Evolutionary conservation across 2,888 invertebrate species (phyloP).

Genomic region (Drosophila conformis): DNA sequence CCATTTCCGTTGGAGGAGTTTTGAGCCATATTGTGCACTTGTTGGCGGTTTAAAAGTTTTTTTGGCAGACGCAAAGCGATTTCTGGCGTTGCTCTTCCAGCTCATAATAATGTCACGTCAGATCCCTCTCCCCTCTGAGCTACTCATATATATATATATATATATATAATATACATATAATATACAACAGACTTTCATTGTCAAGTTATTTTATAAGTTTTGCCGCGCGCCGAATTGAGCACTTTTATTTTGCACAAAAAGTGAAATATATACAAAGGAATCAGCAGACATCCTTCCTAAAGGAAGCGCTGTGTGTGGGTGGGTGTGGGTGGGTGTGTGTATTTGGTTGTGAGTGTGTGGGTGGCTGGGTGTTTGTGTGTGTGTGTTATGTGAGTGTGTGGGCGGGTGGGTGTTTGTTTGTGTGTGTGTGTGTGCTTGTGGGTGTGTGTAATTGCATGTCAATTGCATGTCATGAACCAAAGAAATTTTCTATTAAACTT

Average conservation of each 20-base stretch:
- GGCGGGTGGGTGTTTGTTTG: background rate
- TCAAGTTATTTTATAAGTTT: conserved; percentile 76
- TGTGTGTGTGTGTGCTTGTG: background rate
- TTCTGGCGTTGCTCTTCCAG: conserved; percentile 58
- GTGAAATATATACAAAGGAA: conserved; percentile 1
- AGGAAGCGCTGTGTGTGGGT: background rate
- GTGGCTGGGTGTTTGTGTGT: background rate
- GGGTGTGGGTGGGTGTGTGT: background rate
- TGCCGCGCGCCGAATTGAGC: conserved; percentile 47
- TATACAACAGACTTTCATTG: conserved; percentile 39
- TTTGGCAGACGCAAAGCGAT: conserved; percentile 75
- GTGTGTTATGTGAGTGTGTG: background rate
- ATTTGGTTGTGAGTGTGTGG: background rate
- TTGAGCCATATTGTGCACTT: conserved; percentile 53
- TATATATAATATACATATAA: background rate
- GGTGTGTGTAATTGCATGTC: conserved; percentile 74
- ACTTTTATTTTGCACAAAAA: conserved; percentile 3
- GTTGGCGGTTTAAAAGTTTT: conserved; percentile 70
- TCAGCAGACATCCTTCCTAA: conserved; percentile 5
- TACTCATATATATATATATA: conserved; percentile 5
- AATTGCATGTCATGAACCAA: conserved; percentile 63
- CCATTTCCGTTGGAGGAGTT: conserved; percentile 64
- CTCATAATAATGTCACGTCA: conserved; percentile 60
- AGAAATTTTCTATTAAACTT: conserved; percentile 16
- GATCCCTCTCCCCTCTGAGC: background rate